Base-by-base conservation (phyloP, 2,113 vertebrate genomes). In the Budorcas taxicolor region DNA sequence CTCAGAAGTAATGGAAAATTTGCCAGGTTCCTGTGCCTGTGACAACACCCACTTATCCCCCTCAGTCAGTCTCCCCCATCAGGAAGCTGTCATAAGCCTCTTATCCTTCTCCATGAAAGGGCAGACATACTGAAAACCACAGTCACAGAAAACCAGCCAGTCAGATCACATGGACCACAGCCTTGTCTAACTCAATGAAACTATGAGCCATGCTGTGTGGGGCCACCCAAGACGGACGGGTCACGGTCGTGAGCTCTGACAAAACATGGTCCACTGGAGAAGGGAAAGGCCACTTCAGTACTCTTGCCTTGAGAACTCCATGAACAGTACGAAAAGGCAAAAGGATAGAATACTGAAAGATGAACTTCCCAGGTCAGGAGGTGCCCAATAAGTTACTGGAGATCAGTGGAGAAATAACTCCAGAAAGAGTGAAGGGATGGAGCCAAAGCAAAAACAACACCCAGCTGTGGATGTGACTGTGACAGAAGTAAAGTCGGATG, bases 171-270 rank as follows among this genome's bases (percentile, higher is more conserved):
- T 6, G n/a, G 19, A 11, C 1, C 4, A 36, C 64, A 71, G 64
- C 9, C n/a, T 36, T 71, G n/a, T 71, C n/a, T 21, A 23, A 71
- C 64, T 71, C 64, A 71, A 3, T 36, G 19, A 71, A 36, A 71
- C 64, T 36, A 67, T 36, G n/a, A 71, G 64, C 17, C 64, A 36
- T 23, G 9, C 17, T 3, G 0, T 36, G 17, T 36, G 0, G 17
- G 64, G 64, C 17, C 64, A 23, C n/a, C 64, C 64, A 71, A 71
- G 64, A 71, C 0, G 0, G 9, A 21, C 0, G 0, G 64, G n/a
- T 71, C 64, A 36, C 11, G n/a, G 9, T 71, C 9, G 17, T 21
- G 4, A 11, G 17, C 2, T 71, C n/a, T 23, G 19, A 71, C 33
- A 21, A 21, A 71, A 23, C 19, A 5, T 3, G n/a, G n/a, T 36